phyloP scores from a whole-genome alignment of 2,888 invertebrate species.

The Ligdia adustata region DNA sequence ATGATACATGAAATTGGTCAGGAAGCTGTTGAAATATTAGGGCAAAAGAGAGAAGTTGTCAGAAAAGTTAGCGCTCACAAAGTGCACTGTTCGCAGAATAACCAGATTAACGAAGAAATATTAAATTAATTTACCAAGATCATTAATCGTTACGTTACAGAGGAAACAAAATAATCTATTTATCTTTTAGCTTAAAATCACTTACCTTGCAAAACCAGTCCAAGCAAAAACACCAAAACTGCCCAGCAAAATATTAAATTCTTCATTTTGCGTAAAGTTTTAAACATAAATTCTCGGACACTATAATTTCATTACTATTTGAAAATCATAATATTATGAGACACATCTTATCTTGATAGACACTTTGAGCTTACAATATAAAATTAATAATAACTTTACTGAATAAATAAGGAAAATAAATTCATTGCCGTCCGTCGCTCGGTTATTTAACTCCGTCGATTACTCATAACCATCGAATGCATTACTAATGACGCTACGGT shows the following conservation, averaged over 20 bases:
- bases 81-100: no score
- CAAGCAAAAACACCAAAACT: constrained; percentile 11
- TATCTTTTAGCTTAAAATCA: no score
- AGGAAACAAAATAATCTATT: no score
- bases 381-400: constrained; percentile 2
- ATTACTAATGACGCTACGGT: background rate
- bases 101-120: no score
- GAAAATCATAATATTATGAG: background rate
- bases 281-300: no score
- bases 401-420: constrained; percentile 16
- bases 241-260: constrained; percentile 6
- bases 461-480: constrained; percentile 11
- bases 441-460: constrained; percentile 12
- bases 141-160: no score
- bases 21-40: no score
- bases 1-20: no score
- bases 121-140: no score
- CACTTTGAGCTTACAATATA: background rate
- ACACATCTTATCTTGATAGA: constrained; percentile 3
- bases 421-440: background rate
- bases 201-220: constrained; percentile 17
- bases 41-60: no score
- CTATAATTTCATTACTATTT: background rate
- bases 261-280: constrained; percentile 15
- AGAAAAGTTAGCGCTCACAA: no score